Base-by-base conservation (phyloP, 2,113 vertebrate genomes). In the Arothron firmamentum region DNA sequence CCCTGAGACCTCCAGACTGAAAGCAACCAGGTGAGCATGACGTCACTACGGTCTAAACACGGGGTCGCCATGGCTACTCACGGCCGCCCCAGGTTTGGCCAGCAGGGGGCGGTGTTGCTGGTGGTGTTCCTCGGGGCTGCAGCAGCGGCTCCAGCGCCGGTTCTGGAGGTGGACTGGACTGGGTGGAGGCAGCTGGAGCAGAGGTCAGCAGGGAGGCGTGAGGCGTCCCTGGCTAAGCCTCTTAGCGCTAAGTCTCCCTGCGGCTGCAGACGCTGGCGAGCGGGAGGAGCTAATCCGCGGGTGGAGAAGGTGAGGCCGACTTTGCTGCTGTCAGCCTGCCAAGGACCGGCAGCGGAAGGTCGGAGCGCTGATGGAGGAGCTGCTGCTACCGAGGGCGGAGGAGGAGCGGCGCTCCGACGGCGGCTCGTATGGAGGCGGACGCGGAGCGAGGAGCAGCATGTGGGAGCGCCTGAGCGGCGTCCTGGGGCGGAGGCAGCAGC, bases 341-440 rank as follows among this genome's bases (percentile, higher is more conserved):
- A 75, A 57, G 23, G 48, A 3, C 28, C 34, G 28, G 3, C 5
- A 31, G 28, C 6, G 6, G 28, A 38, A 16, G 15, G 16, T 17
- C 4, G 51, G 9, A 19, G 6, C 50, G 3, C 21, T 19, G 59
- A 91, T 91, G 91, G 89, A 91, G 28, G 87, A 90, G 46, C 84
- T 90, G 28, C 85, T 90, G 50, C 57, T 91, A 48, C 83, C 86
- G 5, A 67, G 72, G 18, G 77, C 61, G 1, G 85, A 84, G 25
- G 85, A 88, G 49, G 87, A 88, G 54, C 47, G 18, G 2, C 72
- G 51, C 17, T 84, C 77, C 0, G 74, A 83, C 2, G 52, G 71
- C 25, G 53, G 66, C 2, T 74, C 74, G 1, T 78, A 61, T 6
- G 55, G 42, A 12, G 73, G 75, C 0, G 72, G 61, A 14, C 67